Conservation (phyloP, 2,797 vertebrate genomes). For the Onychomys arenicola region DNA sequence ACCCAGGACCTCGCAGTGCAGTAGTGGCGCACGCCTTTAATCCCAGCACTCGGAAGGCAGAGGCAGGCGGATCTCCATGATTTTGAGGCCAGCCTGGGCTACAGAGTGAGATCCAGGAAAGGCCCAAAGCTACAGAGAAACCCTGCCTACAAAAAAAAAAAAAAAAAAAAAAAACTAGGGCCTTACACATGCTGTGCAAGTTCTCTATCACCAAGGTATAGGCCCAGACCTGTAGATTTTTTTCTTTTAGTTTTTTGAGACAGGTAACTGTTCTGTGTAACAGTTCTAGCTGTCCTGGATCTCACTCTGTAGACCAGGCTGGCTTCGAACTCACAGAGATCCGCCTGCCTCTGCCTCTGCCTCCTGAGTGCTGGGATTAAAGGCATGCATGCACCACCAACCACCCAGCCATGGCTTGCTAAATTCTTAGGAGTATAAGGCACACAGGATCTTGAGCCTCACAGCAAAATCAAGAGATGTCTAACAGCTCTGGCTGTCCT, state of each 20-base stretch:
- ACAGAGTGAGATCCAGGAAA: too few relatives aligned
- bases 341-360: background rate
- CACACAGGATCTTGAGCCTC: background rate
- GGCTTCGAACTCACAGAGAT: background rate
- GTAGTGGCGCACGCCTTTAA: too few relatives aligned
- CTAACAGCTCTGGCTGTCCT: background rate
- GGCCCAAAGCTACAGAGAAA: too few relatives aligned
- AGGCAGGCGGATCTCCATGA: too few relatives aligned
- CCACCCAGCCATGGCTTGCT: background rate
- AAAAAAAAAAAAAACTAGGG: too few relatives aligned
- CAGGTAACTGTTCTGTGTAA: too few relatives aligned
- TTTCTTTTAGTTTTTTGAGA: background rate
- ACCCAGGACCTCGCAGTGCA: too few relatives aligned
- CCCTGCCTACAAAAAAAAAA: too few relatives aligned
- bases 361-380: background rate
- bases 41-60: too few relatives aligned
- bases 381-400: accelerated
- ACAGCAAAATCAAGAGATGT: conserved; percentile 18
- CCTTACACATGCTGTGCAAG: background rate
- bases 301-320: background rate
- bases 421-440: conserved; percentile 48
- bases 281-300: background rate
- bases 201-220: background rate
- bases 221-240: background rate
- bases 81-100: too few relatives aligned